Percentiles rank a stretch among this genome's conserved stretches.
These are phyloP conservation scores for Leucophenga montana DNA, from an alignment of 2,888 invertebrate genomes.

Conservation along the genomic window DNA sequence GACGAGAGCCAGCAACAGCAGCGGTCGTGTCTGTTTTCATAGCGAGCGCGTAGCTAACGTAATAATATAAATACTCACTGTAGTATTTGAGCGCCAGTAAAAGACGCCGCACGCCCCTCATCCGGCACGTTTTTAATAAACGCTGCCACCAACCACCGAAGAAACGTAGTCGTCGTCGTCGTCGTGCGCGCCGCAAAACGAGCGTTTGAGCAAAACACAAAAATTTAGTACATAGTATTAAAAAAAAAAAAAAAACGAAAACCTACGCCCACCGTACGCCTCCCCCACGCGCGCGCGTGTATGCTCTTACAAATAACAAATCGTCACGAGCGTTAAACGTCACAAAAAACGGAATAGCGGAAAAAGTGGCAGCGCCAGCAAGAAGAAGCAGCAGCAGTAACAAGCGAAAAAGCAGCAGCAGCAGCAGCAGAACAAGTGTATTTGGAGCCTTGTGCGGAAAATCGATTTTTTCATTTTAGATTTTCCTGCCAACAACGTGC, in stretches of 20 bases:
- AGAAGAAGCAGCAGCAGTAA: constrained; percentile 37
- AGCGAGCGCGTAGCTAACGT: constrained; percentile 45
- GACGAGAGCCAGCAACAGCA: constrained; percentile 59
- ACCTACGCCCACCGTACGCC: constrained; percentile 55
- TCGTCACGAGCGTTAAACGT: neutral
- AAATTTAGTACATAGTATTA: constrained; percentile 45
- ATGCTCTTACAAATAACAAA: neutral
- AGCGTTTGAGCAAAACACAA: constrained; percentile 45
- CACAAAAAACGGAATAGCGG: constrained; percentile 24
- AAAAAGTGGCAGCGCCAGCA: constrained; percentile 32
- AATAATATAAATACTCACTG: neutral
- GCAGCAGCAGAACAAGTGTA: constrained; percentile 36
- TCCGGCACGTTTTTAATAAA: neutral
- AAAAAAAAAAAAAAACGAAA: constrained; percentile 47
- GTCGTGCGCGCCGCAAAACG: constrained; percentile 46
- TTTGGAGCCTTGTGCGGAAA: constrained; percentile 68
- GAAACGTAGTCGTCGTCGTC: constrained; percentile 33
- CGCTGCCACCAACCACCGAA: constrained; percentile 23
- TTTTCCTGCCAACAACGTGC: constrained; percentile 38
- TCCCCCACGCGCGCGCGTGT: constrained; percentile 30
- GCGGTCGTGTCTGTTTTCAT: constrained; percentile 56
- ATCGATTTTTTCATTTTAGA: constrained; percentile 70
- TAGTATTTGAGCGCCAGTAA: constrained; percentile 1
- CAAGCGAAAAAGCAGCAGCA: constrained; percentile 43
- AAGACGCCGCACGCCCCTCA: constrained; percentile 5